Evolutionary conservation across 2,113 vertebrate genomes (phyloP).

Genomic region (Polypterus bichir): DNA sequence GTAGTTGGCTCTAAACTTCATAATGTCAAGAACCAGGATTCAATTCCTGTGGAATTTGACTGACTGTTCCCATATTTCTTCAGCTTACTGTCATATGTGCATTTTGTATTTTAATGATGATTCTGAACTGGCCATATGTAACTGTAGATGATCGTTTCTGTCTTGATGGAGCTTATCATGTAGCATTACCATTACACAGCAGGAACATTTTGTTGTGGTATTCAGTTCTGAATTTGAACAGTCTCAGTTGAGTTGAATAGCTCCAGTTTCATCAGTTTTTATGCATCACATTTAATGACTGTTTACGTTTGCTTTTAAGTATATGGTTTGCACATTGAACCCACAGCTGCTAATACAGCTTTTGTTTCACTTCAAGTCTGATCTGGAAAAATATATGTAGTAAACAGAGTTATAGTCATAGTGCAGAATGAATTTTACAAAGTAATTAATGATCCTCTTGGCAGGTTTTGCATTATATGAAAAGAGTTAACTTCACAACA

Average conservation of each 20-base stretch:
- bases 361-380: background rate
- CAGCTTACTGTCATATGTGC: too few relatives aligned
- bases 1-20: too few relatives aligned
- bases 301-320: too few relatives aligned
- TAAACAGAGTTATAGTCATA: too few relatives aligned
- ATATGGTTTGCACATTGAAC: background rate
- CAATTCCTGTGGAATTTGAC: too few relatives aligned
- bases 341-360: background rate
- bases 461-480: slow-evolving; percentile 3
- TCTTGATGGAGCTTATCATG: too few relatives aligned
- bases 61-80: too few relatives aligned
- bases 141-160: background rate
- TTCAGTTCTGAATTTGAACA: too few relatives aligned
- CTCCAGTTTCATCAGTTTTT: too few relatives aligned
- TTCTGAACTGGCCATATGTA: background rate
- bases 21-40: background rate
- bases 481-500: slow-evolving; percentile 1
- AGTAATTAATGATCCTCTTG: background rate
- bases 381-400: background rate
- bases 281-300: background rate
- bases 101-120: background rate
- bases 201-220: too few relatives aligned
- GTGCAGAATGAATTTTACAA: background rate
- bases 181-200: too few relatives aligned
- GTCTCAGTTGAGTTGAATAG: too few relatives aligned